phyloP scores from a whole-genome alignment of 2,797 vertebrate genomes.

The Podargus strigoides region DNA sequence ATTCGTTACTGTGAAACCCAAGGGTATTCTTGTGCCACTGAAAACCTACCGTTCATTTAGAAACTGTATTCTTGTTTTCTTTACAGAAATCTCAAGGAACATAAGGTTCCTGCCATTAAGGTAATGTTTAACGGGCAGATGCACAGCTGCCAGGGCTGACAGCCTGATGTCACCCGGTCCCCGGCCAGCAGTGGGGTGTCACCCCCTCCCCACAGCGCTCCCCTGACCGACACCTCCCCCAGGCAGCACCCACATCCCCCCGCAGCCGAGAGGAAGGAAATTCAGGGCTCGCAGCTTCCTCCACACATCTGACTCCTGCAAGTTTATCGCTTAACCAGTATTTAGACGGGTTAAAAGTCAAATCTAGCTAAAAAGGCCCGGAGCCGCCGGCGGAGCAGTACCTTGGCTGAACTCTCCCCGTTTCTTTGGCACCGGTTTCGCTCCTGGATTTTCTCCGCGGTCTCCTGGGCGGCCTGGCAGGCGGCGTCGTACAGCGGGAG shows the following conservation, averaged over 20 bases:
- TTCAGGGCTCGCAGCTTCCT: background rate
- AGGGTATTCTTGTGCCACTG: accelerated
- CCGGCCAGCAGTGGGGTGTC: accelerated
- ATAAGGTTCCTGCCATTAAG: accelerated
- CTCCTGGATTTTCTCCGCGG: constrained; percentile 91
- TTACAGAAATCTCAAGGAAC: accelerated
- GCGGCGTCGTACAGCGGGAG: constrained; percentile 86
- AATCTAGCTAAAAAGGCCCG: accelerated
- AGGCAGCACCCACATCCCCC: background rate
- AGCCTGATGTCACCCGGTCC: accelerated
- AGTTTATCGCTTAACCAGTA: accelerated
- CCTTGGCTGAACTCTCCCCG: constrained; percentile 89
- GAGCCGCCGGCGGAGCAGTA: background rate
- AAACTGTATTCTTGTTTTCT: accelerated
- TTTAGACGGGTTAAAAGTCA: accelerated
- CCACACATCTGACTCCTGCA: background rate
- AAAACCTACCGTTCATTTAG: accelerated
- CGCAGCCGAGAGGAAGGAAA: background rate
- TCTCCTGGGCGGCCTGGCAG: constrained; percentile 88
- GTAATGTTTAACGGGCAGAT: accelerated
- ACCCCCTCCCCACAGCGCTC: background rate
- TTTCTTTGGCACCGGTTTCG: constrained; percentile 85
- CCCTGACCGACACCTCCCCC: accelerated
- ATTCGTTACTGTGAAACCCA: accelerated
- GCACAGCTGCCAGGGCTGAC: accelerated